Base-by-base conservation (phyloP, 2,888 invertebrate genomes). In the Cyclophora albipunctata region DNA sequence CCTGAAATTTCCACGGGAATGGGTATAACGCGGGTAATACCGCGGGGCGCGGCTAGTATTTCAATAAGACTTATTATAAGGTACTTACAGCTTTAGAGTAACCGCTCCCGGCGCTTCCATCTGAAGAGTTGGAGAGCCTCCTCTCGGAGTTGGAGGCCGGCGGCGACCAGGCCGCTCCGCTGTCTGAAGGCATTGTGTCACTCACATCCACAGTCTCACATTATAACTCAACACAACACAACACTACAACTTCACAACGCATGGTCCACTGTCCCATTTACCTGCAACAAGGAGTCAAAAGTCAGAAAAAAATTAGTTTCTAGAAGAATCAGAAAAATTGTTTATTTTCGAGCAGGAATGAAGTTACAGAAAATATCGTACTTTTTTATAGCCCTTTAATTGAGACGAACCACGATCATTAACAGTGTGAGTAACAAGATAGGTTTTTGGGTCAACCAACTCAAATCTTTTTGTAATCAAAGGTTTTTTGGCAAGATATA, bases 101-200 rank as follows among this genome's bases (percentile, higher is more conserved):
- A 48, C 88, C 86, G 71, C 88, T 88, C 67, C 88, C 81, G 53
- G 84, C 86, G 71, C 85, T 85, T 64, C 88, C 87, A 81, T 88
- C 88, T 53, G 85, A 85, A 49, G 88, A 88, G 80, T 88, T 88
- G 74, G 88, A 88, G 64, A 88, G 74, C 58, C 88, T 81, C 73
- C 87, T 76, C 74, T 88, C 88, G 71, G 78, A 77, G 69, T 76
- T 81, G 67, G 80, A 77, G 55, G 87, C 84, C 60, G 86, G 86
- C 72, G 87, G 87, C 73, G 86, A 79, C 86, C 87, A 86, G 70
- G 84, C 78, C 67, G 84, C 77, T 56, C 86, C 85, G 72, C 84
- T 84, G 72, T 87, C 88, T 64, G 88, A 88, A 63, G 88, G 88
- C 88, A 88, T 88, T 67, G 68, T 75, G 71, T 69, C 70, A 67